These are phyloP conservation scores for Leptopterna dolabrata DNA, from an alignment of 2,888 invertebrate species.

Conservation along the genomic window DNA sequence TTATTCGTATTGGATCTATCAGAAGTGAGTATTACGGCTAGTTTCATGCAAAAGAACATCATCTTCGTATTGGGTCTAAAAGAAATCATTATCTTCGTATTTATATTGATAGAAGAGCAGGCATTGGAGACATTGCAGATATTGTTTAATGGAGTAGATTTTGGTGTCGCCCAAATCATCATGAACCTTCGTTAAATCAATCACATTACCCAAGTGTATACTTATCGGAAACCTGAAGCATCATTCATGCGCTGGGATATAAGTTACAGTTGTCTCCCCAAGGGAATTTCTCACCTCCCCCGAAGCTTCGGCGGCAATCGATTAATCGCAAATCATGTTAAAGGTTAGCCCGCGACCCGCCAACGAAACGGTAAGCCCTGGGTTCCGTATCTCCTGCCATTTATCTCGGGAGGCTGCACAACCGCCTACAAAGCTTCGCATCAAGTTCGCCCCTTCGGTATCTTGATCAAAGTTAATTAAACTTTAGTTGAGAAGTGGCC, in stretches of 20 bases:
- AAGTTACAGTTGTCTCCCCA: background rate
- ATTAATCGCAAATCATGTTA: slow-evolving; percentile 33
- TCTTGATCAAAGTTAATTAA: slow-evolving; percentile 52
- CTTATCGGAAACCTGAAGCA: background rate
- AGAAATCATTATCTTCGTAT: too few species aligned
- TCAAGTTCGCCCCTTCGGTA: slow-evolving; percentile 20
- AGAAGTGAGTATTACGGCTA: too few species aligned
- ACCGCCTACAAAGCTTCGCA: slow-evolving; percentile 37
- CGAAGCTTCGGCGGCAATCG: background rate
- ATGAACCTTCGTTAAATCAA: too few species aligned
- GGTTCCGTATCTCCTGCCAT: slow-evolving; percentile 23
- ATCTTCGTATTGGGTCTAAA: too few species aligned
- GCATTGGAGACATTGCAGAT: too few species aligned
- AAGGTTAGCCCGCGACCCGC: slow-evolving; percentile 18
- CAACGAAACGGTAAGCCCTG: slow-evolving; percentile 8
- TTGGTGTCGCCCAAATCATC: too few species aligned
- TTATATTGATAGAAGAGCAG: too few species aligned
- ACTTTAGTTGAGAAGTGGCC: slow-evolving; percentile 44
- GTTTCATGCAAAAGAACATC: too few species aligned
- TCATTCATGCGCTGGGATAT: background rate
- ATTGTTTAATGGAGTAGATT: too few species aligned
- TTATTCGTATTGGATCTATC: too few species aligned
- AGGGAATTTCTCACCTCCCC: background rate
- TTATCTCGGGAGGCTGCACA: slow-evolving; percentile 35
- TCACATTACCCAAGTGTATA: too few species aligned